These are phyloP conservation scores for Ctenochaetus hawaiiensis DNA, from an alignment of 2,797 vertebrate genomes.

Conservation along the genomic window DNA sequence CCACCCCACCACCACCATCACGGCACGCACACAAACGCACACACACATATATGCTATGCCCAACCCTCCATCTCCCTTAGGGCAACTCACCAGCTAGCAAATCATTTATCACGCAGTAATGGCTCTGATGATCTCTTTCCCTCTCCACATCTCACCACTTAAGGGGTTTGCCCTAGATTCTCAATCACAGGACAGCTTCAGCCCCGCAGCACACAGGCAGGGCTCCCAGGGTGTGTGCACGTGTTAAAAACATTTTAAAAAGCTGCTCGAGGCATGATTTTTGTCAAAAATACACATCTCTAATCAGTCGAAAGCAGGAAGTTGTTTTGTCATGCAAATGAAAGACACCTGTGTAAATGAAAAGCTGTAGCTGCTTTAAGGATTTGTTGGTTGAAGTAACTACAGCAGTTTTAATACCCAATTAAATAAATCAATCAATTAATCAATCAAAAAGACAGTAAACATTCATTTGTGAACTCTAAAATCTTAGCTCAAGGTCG, in stretches of 20 bases:
- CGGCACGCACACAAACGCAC: constrained; percentile 11
- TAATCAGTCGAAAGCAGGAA: constrained; percentile 11
- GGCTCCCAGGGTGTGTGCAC: constrained; percentile 3
- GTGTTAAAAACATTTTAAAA: constrained; percentile 29
- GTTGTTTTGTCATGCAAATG: no score
- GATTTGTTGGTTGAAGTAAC: not conserved
- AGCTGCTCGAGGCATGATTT: not conserved
- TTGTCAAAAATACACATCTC: constrained; percentile 14
- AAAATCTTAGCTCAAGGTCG: not conserved
- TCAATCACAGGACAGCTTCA: constrained; percentile 63
- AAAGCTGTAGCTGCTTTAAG: not conserved
- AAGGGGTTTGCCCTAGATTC: constrained; percentile 79
- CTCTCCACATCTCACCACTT: constrained; percentile 71
- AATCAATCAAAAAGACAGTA: not conserved
- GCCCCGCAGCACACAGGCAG: constrained; percentile 31
- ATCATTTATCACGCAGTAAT: constrained; percentile 83
- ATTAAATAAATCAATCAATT: not conserved
- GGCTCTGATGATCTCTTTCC: constrained; percentile 77
- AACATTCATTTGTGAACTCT: not conserved
- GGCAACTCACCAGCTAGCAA: constrained; percentile 74
- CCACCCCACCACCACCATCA: not conserved
- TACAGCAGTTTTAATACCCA: not conserved
- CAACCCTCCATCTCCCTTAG: constrained; percentile 57
- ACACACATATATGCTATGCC: constrained; percentile 4
- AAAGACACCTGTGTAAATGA: not conserved